Evolutionary conservation across 2,113 vertebrate species (phyloP).

Genomic region (Melanerpes aurifrons): DNA sequence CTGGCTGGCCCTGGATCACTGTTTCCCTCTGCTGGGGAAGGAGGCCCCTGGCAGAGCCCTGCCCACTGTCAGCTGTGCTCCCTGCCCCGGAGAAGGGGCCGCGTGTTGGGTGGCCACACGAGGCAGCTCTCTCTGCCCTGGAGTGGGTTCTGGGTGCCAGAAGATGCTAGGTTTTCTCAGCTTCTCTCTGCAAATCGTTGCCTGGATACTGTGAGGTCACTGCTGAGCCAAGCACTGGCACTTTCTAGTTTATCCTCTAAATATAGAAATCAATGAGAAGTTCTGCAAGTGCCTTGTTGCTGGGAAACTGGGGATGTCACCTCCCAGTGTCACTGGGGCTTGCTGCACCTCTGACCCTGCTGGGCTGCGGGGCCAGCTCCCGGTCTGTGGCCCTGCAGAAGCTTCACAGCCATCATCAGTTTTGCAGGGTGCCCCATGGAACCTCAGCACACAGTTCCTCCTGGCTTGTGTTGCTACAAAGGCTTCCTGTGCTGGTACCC

Average conservation of each 20-base stretch:
- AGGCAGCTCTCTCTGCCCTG: background rate
- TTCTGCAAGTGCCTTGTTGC: background rate
- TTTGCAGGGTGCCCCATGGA: too few relatives aligned
- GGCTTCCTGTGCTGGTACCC: background rate
- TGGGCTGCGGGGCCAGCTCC: background rate
- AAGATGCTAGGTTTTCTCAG: background rate
- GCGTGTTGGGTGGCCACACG: rapidly evolving
- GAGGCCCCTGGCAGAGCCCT: background rate
- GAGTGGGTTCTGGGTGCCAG: background rate
- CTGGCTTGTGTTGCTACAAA: background rate
- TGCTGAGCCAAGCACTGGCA: background rate
- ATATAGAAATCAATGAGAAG: constrained; percentile 10
- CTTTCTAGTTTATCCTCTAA: constrained; percentile 33
- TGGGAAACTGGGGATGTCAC: background rate
- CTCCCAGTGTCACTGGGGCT: rapidly evolving
- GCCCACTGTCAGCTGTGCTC: background rate
- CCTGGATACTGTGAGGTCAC: constrained; percentile 56
- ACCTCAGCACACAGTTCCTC: background rate
- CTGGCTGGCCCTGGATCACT: background rate
- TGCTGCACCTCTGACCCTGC: background rate
- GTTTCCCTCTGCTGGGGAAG: background rate
- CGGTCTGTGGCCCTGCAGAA: rapidly evolving
- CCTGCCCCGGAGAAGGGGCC: background rate
- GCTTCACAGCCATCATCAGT: rapidly evolving
- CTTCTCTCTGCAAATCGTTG: constrained; percentile 2